Percentiles rank a stretch among this genome's conserved stretches.
phyloP scores from a whole-genome alignment of 2,888 invertebrate genomes.

The Abrostola tripartita region DNA sequence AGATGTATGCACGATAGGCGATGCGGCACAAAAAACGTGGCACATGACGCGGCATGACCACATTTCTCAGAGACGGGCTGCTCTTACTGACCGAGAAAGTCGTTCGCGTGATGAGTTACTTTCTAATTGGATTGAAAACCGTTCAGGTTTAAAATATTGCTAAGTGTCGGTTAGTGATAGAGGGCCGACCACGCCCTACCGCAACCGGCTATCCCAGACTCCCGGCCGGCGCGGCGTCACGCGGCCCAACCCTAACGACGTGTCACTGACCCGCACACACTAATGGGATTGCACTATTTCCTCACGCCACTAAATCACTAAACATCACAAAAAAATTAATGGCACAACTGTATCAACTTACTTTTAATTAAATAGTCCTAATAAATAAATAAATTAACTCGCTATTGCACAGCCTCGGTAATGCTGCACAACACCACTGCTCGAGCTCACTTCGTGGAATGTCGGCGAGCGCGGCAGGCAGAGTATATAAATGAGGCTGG shows the following conservation, averaged over 20 bases:
- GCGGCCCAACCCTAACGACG: constrained; percentile 69
- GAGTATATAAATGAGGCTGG: constrained; percentile 89
- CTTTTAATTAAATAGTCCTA: constrained; percentile 87
- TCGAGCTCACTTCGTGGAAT: constrained; percentile 87
- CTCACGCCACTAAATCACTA: constrained; percentile 68
- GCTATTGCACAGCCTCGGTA: constrained; percentile 87
- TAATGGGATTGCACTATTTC: constrained; percentile 70
- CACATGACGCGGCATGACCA: constrained; percentile 70
- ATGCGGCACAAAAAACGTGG: constrained; percentile 76
- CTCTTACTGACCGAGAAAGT: constrained; percentile 74
- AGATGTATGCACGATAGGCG: constrained; percentile 63
- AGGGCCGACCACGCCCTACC: constrained; percentile 87
- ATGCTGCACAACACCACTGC: constrained; percentile 84
- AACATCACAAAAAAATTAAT: constrained; percentile 65
- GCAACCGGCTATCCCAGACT: constrained; percentile 80
- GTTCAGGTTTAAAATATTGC: constrained; percentile 49
- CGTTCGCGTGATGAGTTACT: constrained; percentile 66
- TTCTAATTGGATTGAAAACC: constrained; percentile 67
- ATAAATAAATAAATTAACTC: constrained; percentile 87
- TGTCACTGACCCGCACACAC: constrained; percentile 85
- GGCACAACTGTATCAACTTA: constrained; percentile 78
- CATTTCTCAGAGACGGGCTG: constrained; percentile 63
- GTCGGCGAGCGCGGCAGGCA: constrained; percentile 80
- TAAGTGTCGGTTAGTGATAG: constrained; percentile 34
- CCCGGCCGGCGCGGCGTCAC: constrained; percentile 68